Percentiles rank a stretch among this genome's conserved stretches.
Evolutionary conservation across 2,113 vertebrate species (phyloP).

Genomic region (Scalopus aquaticus): DNA sequence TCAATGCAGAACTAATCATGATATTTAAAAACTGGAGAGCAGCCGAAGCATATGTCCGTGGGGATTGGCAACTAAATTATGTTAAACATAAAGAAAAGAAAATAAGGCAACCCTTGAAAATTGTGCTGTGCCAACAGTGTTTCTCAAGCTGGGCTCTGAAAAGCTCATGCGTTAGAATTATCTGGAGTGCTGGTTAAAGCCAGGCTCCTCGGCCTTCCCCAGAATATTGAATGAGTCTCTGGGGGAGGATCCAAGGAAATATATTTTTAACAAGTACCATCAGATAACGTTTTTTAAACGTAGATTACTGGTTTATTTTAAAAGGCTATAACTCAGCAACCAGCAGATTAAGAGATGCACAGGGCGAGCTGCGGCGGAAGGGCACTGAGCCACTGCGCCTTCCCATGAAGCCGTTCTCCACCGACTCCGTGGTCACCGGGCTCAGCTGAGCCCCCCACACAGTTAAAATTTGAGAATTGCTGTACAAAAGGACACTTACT

Average conservation of each 20-base stretch:
- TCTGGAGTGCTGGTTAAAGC: neutral
- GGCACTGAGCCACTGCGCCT: neutral
- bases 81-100: constrained; percentile 11
- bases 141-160: neutral
- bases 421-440: neutral
- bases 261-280: constrained; percentile 6
- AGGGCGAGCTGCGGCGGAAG: neutral
- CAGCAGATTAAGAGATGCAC: neutral
- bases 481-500: constrained; percentile 20
- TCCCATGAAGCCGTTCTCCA: neutral
- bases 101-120: constrained; percentile 41
- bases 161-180: neutral
- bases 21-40: constrained; percentile 15
- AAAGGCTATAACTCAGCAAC: neutral
- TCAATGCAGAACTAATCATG: constrained; percentile 19
- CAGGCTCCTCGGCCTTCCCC: neutral
- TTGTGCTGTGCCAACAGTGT: neutral
- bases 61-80: constrained; percentile 28
- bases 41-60: constrained; percentile 5
- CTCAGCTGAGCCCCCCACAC: constrained; percentile 2
- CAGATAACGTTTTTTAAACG: neutral
- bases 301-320: neutral
- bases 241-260: neutral
- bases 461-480: constrained; percentile 4
- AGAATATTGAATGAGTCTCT: neutral